These are phyloP conservation scores for Bubo blakistoni DNA, from an alignment of 2,113 vertebrate genomes.

Conservation along the genomic window DNA sequence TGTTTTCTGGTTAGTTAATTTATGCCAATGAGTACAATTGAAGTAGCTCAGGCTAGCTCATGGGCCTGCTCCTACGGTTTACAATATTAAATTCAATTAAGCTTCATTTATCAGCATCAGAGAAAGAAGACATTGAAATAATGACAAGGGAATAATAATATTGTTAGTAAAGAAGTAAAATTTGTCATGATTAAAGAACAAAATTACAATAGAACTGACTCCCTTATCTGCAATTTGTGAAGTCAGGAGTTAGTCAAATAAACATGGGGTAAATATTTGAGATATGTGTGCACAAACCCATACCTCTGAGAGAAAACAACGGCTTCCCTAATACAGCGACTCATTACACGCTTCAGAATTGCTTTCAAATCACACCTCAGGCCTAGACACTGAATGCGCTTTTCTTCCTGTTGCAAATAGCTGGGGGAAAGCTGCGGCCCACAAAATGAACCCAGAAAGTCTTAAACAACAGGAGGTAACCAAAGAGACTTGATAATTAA, in stretches of 20 bases:
- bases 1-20: not conserved
- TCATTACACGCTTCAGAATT: not conserved
- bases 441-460: accelerated
- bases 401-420: not conserved
- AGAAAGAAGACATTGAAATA: not conserved
- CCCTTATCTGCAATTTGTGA: not conserved
- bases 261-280: not conserved
- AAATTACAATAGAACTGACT: not conserved
- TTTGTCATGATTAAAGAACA: constrained; percentile 2
- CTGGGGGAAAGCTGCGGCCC: not conserved
- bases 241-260: not conserved
- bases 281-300: accelerated
- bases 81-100: not conserved
- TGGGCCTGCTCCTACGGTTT: not conserved
- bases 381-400: not conserved
- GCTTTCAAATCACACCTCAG: not conserved
- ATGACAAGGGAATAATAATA: not conserved
- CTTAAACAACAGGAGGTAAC: accelerated
- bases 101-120: not conserved
- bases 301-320: not conserved
- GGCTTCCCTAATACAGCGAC: not conserved
- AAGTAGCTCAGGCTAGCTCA: not conserved
- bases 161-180: not conserved
- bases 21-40: accelerated
- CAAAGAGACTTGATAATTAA: not conserved